Evolutionary conservation across 2,113 vertebrate species (phyloP).

Genomic region (Vulpes lagopus): DNA sequence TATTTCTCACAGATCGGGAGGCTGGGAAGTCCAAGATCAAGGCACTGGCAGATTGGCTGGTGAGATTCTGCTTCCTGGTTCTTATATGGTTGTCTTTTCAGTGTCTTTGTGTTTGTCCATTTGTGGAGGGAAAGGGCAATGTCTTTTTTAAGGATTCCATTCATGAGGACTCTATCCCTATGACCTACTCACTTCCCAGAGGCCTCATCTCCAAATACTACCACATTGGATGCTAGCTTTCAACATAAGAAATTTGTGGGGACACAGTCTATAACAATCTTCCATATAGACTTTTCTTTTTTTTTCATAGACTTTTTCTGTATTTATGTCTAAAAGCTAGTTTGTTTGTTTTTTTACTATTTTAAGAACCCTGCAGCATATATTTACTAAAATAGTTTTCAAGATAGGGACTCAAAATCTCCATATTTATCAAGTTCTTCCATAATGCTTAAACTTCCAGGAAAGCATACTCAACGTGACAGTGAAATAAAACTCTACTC

Average conservation of each 20-base stretch:
- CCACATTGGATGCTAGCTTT: neutral
- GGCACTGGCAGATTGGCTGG: rapidly evolving
- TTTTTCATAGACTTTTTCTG: neutral
- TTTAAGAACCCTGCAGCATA: neutral
- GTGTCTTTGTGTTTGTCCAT: neutral
- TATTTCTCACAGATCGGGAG: neutral
- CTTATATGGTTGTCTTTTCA: neutral
- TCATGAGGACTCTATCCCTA: neutral
- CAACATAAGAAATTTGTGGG: neutral
- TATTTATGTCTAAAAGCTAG: conserved; percentile 27
- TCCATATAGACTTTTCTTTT: neutral
- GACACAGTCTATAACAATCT: neutral
- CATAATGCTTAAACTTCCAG: neutral
- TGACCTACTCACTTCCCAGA: neutral
- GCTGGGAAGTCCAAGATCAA: neutral
- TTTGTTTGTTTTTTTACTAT: neutral
- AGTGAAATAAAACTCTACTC: neutral
- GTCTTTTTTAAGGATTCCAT: neutral
- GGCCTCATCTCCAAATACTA: neutral
- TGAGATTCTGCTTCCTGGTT: neutral
- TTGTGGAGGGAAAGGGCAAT: neutral
- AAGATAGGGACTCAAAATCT: conserved; percentile 6
- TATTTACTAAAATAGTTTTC: neutral
- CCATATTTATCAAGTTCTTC: conserved; percentile 26
- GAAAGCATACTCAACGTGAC: neutral